Base-by-base conservation (phyloP, 2,113 vertebrate species). In the Siniperca knerii region DNA sequence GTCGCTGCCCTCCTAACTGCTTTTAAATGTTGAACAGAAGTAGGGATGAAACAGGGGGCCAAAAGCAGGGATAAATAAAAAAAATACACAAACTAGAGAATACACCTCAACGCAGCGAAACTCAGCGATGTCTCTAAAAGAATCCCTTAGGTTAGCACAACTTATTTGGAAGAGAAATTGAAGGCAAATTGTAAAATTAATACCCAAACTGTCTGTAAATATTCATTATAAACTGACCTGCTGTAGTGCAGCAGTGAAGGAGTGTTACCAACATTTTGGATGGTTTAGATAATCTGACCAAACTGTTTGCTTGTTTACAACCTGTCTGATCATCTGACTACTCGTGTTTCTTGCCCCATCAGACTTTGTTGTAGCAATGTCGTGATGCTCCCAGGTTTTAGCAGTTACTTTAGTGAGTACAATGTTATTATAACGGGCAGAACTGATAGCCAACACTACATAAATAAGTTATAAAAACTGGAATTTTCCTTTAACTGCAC, bases 31-130 rank as follows among this genome's bases (percentile, higher is more conserved):
- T 23, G n/a, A 69, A 46, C 37, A 57, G 54, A 70, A 50, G 69
- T 55, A 50, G 73, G 75, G 82, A 74, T 62, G 75, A 69, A 77
- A 78, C 69, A 40, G 46, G 52, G 50, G 13, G 58, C 54, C 18
- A n/a, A 67, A 60, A 62, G 23, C 13, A n/a, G 37, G 4, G 37
- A n/a, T 23, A 2, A 65, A 37, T 16, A 4, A 62, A 18, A 62
- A 18, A 16, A 61, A 33, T 33, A 18, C 25, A 33, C 29, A 33
- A 61, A 62, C 35, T 33, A 62, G 3, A 62, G 60, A 35, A 35
- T 11, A 20, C 7, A 62, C 60, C 3, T 35, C 25, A 29, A 16
- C 1, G 60, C 60, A 61, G 8, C 2, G 52, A 58, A 73, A 57
- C 33, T 40, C 21, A 6, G n/a, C 9, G 9, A 25, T 21, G 42